phyloP scores from a whole-genome alignment of 1,140 invertebrate genomes.

The Philopotamus ludificatus region DNA sequence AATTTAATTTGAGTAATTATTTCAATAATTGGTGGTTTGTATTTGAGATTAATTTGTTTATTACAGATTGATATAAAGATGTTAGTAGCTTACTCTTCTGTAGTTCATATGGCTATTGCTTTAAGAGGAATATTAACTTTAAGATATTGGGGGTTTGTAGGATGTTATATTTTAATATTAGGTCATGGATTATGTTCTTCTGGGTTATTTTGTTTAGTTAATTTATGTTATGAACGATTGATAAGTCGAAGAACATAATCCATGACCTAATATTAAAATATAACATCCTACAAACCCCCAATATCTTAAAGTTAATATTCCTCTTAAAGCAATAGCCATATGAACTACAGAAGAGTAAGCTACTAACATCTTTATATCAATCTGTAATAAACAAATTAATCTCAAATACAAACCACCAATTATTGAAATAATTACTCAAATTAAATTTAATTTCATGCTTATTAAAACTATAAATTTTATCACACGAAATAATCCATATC shows the following conservation, averaged over 20 bases:
- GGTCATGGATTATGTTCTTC: slow-evolving; percentile 67
- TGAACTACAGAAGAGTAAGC: slow-evolving; percentile 65
- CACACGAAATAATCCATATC: no score
- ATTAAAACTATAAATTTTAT: no score
- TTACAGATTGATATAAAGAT: slow-evolving; percentile 62
- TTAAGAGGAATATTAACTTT: slow-evolving; percentile 54
- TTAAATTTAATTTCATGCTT: no score
- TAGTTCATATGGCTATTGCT: slow-evolving; percentile 60
- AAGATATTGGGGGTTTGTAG: slow-evolving; percentile 51
- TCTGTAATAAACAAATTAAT: slow-evolving; percentile 62
- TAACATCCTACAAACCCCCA: slow-evolving; percentile 54
- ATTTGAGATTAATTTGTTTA: slow-evolving; percentile 62
- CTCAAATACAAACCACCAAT: slow-evolving; percentile 57
- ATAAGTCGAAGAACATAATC: slow-evolving; percentile 56
- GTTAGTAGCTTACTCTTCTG: slow-evolving; percentile 65
- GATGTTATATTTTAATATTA: slow-evolving; percentile 61
- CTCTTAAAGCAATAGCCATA: slow-evolving; percentile 57
- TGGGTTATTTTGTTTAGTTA: slow-evolving; percentile 66
- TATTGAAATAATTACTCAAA: no score
- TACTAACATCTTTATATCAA: slow-evolving; percentile 62
- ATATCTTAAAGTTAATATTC: slow-evolving; percentile 51
- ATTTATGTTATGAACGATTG: slow-evolving; percentile 62
- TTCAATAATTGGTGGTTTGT: slow-evolving; percentile 56
- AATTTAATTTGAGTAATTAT: no score
- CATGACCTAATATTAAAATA: slow-evolving; percentile 66